Conservation (phyloP, 2,888 invertebrate species). For the Drosophila neonasuta region DNA sequence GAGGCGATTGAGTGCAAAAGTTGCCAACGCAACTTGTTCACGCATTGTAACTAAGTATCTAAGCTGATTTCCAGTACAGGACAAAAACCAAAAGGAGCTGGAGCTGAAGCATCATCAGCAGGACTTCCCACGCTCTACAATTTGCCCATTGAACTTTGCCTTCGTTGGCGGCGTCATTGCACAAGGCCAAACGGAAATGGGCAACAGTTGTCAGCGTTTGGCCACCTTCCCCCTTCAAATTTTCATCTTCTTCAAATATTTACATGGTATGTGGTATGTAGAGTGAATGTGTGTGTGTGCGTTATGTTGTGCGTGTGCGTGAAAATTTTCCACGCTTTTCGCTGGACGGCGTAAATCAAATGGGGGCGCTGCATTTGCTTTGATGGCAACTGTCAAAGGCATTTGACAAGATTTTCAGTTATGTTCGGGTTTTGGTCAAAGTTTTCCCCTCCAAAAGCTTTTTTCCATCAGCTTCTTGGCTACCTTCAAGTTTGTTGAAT, state of each 20-base stretch:
- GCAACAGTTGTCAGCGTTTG: constrained; percentile 62
- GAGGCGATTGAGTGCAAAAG: constrained; percentile 47
- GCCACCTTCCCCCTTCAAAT: background rate
- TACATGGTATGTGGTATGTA: constrained; percentile 60
- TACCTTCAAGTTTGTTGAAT: constrained; percentile 38
- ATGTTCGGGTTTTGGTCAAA: constrained; percentile 26
- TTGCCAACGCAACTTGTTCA: constrained; percentile 61
- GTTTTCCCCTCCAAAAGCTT: background rate
- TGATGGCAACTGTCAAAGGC: constrained; percentile 70
- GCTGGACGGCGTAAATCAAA: constrained; percentile 70
- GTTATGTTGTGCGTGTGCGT: constrained; percentile 30
- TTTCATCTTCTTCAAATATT: constrained; percentile 57
- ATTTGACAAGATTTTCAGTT: constrained; percentile 62
- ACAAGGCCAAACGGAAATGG: constrained; percentile 64
- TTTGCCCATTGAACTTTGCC: constrained; percentile 35
- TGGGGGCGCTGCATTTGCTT: constrained; percentile 58
- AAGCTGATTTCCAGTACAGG: constrained; percentile 61
- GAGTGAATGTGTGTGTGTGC: constrained; percentile 7
- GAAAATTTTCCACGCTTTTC: constrained; percentile 64
- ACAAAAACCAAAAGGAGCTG: background rate
- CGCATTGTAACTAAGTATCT: constrained; percentile 59
- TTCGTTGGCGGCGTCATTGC: constrained; percentile 41
- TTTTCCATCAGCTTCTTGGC: constrained; percentile 21
- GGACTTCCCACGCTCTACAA: background rate
- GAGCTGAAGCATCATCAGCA: background rate